Conservation (phyloP, 1,140 invertebrate species). For the Diachasma alloeum region DNA sequence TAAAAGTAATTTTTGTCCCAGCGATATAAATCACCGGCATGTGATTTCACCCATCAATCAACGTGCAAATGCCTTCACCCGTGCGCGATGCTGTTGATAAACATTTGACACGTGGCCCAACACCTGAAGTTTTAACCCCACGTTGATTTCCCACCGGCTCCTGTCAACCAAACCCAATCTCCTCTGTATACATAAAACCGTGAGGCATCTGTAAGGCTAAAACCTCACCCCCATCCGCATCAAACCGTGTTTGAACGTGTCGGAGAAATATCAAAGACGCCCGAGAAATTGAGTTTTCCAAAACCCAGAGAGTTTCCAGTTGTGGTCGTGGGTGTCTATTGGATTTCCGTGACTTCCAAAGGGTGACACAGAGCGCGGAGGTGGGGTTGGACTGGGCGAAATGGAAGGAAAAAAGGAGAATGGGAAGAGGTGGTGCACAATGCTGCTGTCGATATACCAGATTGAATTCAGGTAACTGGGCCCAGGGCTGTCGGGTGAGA, state of each 20-base stretch:
- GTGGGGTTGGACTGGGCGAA: not conserved
- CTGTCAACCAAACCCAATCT: not conserved
- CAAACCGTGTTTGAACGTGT: not conserved
- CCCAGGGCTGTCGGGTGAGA: not conserved
- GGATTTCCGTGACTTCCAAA: conserved; percentile 2
- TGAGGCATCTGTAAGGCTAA: not conserved
- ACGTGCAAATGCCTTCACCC: not conserved
- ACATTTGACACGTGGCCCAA: not conserved
- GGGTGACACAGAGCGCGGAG: too few relatives aligned
- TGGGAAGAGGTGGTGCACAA: not conserved
- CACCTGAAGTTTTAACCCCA: not conserved
- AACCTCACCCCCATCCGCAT: not conserved
- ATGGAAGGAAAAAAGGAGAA: not conserved
- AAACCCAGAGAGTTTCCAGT: not conserved
- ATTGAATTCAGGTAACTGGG: not conserved
- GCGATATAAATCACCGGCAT: not conserved
- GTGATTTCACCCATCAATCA: not conserved
- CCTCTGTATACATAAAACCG: not conserved
- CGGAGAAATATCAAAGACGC: conserved; percentile 1
- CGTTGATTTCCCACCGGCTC: not conserved
- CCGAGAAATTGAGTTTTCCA: not conserved
- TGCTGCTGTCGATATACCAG: not conserved
- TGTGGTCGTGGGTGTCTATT: not conserved
- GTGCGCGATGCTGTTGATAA: not conserved
- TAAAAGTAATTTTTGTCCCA: too few relatives aligned